Evolutionary conservation across 1,140 invertebrate species (phyloP), one percentile per base, ranked within the genome.

Genomic region (Lasioglossum baleicum): DNA sequence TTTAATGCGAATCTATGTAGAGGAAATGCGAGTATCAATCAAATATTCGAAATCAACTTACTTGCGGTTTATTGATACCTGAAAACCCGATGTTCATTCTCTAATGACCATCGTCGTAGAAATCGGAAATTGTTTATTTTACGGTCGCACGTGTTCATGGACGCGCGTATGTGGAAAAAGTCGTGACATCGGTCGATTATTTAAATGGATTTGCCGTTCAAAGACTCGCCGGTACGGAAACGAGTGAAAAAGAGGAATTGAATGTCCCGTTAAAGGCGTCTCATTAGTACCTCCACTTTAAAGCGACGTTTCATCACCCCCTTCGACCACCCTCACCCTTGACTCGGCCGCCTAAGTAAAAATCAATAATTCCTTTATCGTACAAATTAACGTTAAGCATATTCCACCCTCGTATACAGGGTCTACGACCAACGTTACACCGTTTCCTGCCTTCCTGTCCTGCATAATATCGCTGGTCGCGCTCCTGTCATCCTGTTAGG

Each of bases 281-380:
- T 87, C 86, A 87, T 87, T 87, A 88, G 83, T 88, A 88, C 75
- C 81, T 85, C 86, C 72, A 76, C 86, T 87, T 88, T 88, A 88
- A 88, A 87, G 80, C 82, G 75, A 80, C 81, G 73, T 74, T 78
- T 80, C 76, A 83, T 77, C 67, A 76, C 56, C 75, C 61, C 69
- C 82, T 58, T 67, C 67, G 66, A 70, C 81, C 83, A 81, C 86
- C 88, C 85, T 87, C 87, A 88, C 89, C 89, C 90, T 90, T 84
- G 81, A 89, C 83, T 88, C 90, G 80, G 78, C 82, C 78, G 84
- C 68, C 88, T 92, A 91, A 92, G 91, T 92, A 91, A 92, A 92
- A 92, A 92, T 92, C 91, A 92, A 92, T 92, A 91, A 92, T 91
- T 92, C 90, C 90, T 92, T 92, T 92, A 92, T 92, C 90, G 90